Percentiles rank a stretch among this genome's conserved stretches.
phyloP scores from a whole-genome alignment of 2,797 vertebrate species.

The Peromyscus nudipes region DNA sequence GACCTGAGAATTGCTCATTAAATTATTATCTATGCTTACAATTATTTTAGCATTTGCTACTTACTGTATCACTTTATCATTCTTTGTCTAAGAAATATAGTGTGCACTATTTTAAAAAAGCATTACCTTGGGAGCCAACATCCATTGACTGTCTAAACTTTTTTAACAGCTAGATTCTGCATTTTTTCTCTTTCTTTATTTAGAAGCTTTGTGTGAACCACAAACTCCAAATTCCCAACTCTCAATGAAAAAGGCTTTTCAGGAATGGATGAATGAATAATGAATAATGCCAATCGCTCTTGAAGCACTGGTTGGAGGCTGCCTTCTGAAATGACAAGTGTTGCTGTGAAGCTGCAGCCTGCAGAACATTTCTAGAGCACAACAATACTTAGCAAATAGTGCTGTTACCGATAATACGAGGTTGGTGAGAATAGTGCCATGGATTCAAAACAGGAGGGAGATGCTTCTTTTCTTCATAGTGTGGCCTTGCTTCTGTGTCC shows the following conservation, averaged over 20 bases:
- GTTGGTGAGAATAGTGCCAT: not conserved
- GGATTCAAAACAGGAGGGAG: slow-evolving; percentile 1
- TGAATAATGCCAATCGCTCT: slow-evolving; percentile 23
- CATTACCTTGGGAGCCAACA: slow-evolving; percentile 41
- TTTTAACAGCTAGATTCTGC: slow-evolving; percentile 45
- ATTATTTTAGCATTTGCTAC: not conserved
- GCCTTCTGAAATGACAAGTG: slow-evolving; percentile 20
- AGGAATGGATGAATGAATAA: slow-evolving; percentile 63
- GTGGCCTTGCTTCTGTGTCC: not conserved
- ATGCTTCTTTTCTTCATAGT: not conserved
- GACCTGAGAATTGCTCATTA: not conserved
- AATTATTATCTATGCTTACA: slow-evolving; percentile 51
- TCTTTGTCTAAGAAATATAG: slow-evolving; percentile 51
- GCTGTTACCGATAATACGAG: not conserved
- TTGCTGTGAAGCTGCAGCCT: not conserved
- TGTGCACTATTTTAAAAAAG: slow-evolving; percentile 43
- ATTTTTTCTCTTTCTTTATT: slow-evolving; percentile 31
- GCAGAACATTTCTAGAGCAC: not conserved
- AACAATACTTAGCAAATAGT: not conserved
- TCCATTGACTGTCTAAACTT: slow-evolving; percentile 55
- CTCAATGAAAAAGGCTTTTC: slow-evolving; percentile 64
- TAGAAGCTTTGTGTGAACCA: slow-evolving; percentile 41
- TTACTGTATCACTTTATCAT: slow-evolving; percentile 42
- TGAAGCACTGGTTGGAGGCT: not conserved
- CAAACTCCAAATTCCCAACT: slow-evolving; percentile 23